Evolutionary conservation across 2,888 invertebrate genomes (phyloP).

Genomic region (Heliconius aoede): DNA sequence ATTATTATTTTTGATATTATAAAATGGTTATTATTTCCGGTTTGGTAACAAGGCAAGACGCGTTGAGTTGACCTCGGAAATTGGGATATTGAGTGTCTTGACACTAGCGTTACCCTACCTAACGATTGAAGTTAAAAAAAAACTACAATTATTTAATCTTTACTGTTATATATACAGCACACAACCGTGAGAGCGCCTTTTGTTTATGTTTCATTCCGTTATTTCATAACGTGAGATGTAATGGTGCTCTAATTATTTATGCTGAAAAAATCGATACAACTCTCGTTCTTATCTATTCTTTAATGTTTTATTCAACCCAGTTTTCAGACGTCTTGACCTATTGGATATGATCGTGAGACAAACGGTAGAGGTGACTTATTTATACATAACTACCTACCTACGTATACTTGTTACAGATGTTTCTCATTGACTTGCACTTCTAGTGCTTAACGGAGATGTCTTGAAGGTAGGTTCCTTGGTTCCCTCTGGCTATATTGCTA

Average conservation of each 20-base stretch:
- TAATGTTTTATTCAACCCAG: conserved; percentile 38
- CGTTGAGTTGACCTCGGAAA: no score
- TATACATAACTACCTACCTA: background rate
- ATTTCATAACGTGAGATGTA: conserved; percentile 32
- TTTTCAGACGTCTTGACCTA: conserved; percentile 43
- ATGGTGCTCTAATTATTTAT: conserved; percentile 36
- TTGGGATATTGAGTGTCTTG: no score
- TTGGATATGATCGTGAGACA: conserved; percentile 32
- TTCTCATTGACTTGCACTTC: background rate
- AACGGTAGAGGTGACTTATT: conserved; percentile 27
- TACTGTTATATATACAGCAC: conserved; percentile 25
- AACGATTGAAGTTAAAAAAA: no score
- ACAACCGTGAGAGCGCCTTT: conserved; percentile 43
- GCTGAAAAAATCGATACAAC: conserved; percentile 38
- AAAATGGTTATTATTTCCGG: no score
- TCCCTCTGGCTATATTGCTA: no score
- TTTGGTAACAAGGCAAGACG: no score
- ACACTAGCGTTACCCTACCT: no score
- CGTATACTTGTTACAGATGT: background rate
- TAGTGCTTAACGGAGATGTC: no score
- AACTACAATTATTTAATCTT: no score
- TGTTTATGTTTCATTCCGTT: conserved; percentile 33
- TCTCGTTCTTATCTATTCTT: conserved; percentile 39
- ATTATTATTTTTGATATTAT: no score
- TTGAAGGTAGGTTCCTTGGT: no score